Evolutionary conservation across 1,140 invertebrate species (phyloP).

Genomic region (Panagrolaimus sp.): DNA sequence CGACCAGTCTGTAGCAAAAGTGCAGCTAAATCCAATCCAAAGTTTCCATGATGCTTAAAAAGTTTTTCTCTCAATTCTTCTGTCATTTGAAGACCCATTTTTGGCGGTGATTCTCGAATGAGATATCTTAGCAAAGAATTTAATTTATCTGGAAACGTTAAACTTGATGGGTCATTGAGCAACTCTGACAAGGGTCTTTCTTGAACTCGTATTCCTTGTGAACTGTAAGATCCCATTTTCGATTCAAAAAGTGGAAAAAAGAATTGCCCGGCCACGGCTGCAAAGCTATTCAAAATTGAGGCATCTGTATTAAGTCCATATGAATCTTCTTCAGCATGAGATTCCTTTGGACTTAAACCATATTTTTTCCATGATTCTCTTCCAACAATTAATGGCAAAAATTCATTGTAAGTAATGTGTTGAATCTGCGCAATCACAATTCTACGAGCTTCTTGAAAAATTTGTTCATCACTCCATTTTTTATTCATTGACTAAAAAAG

Average conservation of each 20-base stretch:
- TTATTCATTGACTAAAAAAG: conserved; percentile 67
- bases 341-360: conserved; percentile 5
- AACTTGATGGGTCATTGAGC: conserved; percentile 3
- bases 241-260: conserved; percentile 41
- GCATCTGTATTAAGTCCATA: conserved; percentile 35
- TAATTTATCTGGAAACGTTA: conserved; percentile 36
- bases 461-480: conserved; percentile 86
- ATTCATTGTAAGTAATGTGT: conserved; percentile 59
- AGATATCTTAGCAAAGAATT: conserved; percentile 42
- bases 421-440: conserved; percentile 65
- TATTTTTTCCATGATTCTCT: conserved; percentile 30
- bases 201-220: conserved; percentile 27
- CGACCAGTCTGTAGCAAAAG: conserved; percentile 70
- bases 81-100: conserved; percentile 35
- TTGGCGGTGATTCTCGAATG: conserved; percentile 30
- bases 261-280: conserved; percentile 48
- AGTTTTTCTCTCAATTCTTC: conserved; percentile 34
- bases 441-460: conserved; percentile 72
- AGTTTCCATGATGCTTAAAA: conserved; percentile 30
- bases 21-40: conserved; percentile 63
- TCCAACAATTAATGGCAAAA: conserved; percentile 59
- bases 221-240: conserved; percentile 30
- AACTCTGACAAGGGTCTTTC: conserved; percentile 35
- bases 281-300: conserved; percentile 44
- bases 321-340: conserved; percentile 12